Conservation (phyloP, 2,113 vertebrate genomes). For the Platichthys stellatus region DNA sequence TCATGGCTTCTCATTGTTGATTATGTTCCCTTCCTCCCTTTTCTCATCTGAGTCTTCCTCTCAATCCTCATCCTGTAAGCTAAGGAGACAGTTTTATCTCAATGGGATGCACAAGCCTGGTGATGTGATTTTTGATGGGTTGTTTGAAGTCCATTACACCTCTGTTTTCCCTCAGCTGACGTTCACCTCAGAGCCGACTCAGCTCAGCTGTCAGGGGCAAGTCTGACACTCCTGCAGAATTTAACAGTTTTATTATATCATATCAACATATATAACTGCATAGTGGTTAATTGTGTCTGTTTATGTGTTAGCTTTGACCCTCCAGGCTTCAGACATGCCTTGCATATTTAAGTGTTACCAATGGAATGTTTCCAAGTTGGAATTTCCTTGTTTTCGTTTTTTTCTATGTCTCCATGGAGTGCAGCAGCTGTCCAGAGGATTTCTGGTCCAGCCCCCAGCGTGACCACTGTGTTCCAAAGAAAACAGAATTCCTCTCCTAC, state of each 20-base stretch:
- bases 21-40: neutral
- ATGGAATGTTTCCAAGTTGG: too few species aligned
- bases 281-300: neutral
- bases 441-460: slow-evolving; percentile 73
- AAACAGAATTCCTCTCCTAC: slow-evolving; percentile 75
- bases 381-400: neutral
- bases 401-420: slow-evolving; percentile 57
- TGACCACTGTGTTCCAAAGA: slow-evolving; percentile 72
- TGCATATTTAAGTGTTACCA: neutral
- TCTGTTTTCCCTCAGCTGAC: slow-evolving; percentile 44
- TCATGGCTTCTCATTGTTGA: neutral
- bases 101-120: slow-evolving; percentile 62
- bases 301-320: slow-evolving; percentile 53
- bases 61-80: slow-evolving; percentile 28
- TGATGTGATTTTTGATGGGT: slow-evolving; percentile 62
- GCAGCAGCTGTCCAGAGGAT: slow-evolving; percentile 71
- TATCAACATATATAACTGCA: neutral
- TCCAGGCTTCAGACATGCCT: slow-evolving; percentile 63
- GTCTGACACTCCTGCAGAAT: slow-evolving; percentile 1
- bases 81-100: slow-evolving; percentile 48
- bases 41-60: neutral
- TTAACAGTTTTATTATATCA: neutral
- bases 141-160: slow-evolving; percentile 53
- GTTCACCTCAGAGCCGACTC: slow-evolving; percentile 47
- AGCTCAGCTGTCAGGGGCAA: slow-evolving; percentile 54